These are phyloP conservation scores for Nipponacmea schrenckii DNA, from an alignment of 2,888 invertebrate species.

Conservation along the genomic window DNA sequence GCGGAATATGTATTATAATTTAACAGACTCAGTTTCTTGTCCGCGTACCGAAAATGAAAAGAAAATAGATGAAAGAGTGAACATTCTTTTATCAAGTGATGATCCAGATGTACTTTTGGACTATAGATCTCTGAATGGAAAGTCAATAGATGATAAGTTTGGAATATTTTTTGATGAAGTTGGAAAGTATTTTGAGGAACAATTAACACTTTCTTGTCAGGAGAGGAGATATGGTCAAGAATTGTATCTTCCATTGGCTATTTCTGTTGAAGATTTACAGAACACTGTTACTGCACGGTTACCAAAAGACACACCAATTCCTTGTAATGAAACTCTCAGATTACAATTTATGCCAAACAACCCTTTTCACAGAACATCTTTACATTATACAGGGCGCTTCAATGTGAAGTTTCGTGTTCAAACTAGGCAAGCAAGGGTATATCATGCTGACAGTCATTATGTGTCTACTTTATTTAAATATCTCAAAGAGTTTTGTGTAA, in stretches of 20 bases:
- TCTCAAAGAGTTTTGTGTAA: neutral
- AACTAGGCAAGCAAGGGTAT: neutral
- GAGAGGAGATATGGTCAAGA: conserved; percentile 24
- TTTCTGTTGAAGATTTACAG: conserved; percentile 23
- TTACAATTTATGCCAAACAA: neutral
- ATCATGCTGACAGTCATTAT: neutral
- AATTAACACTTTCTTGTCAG: conserved; percentile 1
- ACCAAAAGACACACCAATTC: conserved; percentile 16
- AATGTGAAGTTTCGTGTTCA: neutral
- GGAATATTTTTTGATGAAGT: too few species aligned
- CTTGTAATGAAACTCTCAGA: neutral
- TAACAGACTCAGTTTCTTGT: too few species aligned
- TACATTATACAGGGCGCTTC: neutral
- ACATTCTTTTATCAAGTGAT: too few species aligned
- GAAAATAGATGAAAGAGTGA: too few species aligned
- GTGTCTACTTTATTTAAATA: neutral
- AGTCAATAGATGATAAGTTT: too few species aligned
- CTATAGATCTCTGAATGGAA: too few species aligned
- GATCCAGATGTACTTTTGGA: too few species aligned
- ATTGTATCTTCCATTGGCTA: conserved; percentile 24
- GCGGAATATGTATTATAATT: too few species aligned
- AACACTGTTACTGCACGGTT: conserved; percentile 16
- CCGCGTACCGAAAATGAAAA: too few species aligned
- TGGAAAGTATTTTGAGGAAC: too few species aligned
- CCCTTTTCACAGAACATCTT: neutral